phyloP scores from a whole-genome alignment of 2,888 invertebrate genomes.

The Pseudanteris insignis region DNA sequence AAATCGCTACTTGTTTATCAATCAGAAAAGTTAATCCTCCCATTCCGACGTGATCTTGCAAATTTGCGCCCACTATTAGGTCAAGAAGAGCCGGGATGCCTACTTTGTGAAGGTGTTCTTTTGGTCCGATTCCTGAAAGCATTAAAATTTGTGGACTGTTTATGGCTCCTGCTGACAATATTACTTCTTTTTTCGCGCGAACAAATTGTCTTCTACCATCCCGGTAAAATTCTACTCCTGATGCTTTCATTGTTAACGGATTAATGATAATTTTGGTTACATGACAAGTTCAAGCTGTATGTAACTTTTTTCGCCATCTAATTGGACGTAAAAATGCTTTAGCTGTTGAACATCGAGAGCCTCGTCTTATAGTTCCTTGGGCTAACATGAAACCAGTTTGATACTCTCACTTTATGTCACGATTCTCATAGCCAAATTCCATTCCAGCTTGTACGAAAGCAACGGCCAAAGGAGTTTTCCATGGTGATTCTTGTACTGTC shows the following conservation, averaged over 20 bases:
- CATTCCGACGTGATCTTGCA: conserved; percentile 91
- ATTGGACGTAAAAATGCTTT: conserved; percentile 83
- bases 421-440: conserved; percentile 83
- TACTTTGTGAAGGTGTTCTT: conserved; percentile 74
- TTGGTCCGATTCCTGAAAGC: conserved; percentile 86
- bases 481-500: conserved; percentile 85
- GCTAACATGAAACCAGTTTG: conserved; percentile 89
- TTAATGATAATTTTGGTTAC: conserved; percentile 81
- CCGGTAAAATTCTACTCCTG: conserved; percentile 82
- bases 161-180: conserved; percentile 89
- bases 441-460: conserved; percentile 84
- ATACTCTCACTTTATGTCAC: conserved; percentile 83
- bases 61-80: conserved; percentile 79
- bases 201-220: conserved; percentile 77
- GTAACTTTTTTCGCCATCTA: conserved; percentile 79
- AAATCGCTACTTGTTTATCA: conserved; percentile 83
- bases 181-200: conserved; percentile 82
- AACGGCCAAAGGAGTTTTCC: conserved; percentile 77
- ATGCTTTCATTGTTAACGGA: conserved; percentile 77
- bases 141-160: conserved; percentile 92
- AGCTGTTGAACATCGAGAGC: conserved; percentile 86
- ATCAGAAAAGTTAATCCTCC: conserved; percentile 83
- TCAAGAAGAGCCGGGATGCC: conserved; percentile 81
- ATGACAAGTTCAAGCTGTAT: conserved; percentile 82
- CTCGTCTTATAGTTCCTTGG: conserved; percentile 84